Base-by-base conservation (phyloP, 2,797 vertebrate genomes). In the Myotis planiceps region DNA sequence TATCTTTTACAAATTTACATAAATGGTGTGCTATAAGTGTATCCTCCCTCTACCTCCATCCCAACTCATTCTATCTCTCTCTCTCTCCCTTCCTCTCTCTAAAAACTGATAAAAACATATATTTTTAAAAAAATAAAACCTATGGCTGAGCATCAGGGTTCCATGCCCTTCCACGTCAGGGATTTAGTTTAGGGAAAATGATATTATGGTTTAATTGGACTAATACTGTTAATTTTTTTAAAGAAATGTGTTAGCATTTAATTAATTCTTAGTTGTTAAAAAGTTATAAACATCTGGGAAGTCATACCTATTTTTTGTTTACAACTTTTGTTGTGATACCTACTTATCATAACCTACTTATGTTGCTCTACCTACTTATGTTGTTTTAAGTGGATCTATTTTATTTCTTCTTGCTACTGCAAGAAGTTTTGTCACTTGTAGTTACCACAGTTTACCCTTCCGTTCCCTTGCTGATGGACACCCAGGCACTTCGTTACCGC, bases 91-190 rank as follows among this genome's bases (percentile, higher is more conserved):
- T 53, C 53, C 55, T 60, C 13, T 14, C 55, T 29, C 58, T 60
- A 60, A 60, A 60, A 29, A 60, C 29, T 60, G 27, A 60, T 58
- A 27, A 58, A 58, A 58, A 58, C 5, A 60, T 60, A 27, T 27
- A 58, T 55, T 23, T 53, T 10, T 9, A 5, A 14, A 60, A 58
- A 60, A 14, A 60, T 0, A 60, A 60, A 60, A 60, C 5, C 14
- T 5, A 0, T 1, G 8, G 18, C 39, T 5, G 7, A 9, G 49
- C 0, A n/a, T 25, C 47, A 5, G 25, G n/a, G 34, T 55, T 47
- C 0, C 2, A 3, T 16, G 65, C 58, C 27, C 0, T 0, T 27
- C 74, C 27, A 2, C 0, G 3, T 29, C 68, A 9, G 15, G 0
- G 16, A 49, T n/a, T 74, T 65, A 10, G 6, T 49, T 66, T 66